Percentiles rank a stretch among this genome's conserved stretches.
Evolutionary conservation across 35 echinoderm and acorn worm species (phyloP).

Genomic region (Acanthaster planci): DNA sequence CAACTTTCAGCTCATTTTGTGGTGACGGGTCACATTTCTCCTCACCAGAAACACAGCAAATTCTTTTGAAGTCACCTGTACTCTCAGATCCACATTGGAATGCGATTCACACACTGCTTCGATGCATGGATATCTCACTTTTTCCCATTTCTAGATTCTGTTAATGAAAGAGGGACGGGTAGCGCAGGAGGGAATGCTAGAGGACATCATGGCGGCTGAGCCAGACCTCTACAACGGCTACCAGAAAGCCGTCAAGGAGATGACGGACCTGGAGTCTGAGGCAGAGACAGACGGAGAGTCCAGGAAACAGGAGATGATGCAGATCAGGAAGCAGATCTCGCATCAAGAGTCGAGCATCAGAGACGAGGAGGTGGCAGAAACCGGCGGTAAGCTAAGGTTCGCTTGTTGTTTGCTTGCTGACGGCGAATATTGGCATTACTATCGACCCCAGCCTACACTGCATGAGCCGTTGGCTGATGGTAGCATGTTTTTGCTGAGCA

Average conservation of each 20-base stretch:
- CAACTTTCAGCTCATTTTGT: too few species aligned
- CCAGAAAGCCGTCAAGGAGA: slow-evolving; percentile 35
- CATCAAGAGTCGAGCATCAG: background rate
- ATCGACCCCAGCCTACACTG: too few species aligned
- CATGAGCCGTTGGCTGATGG: too few species aligned
- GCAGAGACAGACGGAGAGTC: slow-evolving; percentile 58
- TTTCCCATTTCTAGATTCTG: slow-evolving; percentile 39
- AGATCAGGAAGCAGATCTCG: slow-evolving; percentile 47
- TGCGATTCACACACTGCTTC: too few species aligned
- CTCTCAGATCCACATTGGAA: too few species aligned
- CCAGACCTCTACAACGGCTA: slow-evolving; percentile 62
- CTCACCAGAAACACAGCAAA: too few species aligned
- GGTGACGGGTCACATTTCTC: too few species aligned
- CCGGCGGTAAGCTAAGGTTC: background rate
- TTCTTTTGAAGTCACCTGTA: too few species aligned
- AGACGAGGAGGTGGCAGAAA: background rate
- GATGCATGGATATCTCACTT: too few species aligned
- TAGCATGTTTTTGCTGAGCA: too few species aligned
- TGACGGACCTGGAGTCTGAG: slow-evolving; percentile 62
- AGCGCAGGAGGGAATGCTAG: slow-evolving; percentile 45
- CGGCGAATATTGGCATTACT: too few species aligned
- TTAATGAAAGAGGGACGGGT: slow-evolving; percentile 63
- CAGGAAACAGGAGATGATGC: slow-evolving; percentile 37
- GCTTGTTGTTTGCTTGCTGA: too few species aligned
- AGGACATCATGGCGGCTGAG: slow-evolving; percentile 45